Base-by-base conservation (phyloP, 2,113 vertebrate species). In the Spea multiplicata region DNA sequence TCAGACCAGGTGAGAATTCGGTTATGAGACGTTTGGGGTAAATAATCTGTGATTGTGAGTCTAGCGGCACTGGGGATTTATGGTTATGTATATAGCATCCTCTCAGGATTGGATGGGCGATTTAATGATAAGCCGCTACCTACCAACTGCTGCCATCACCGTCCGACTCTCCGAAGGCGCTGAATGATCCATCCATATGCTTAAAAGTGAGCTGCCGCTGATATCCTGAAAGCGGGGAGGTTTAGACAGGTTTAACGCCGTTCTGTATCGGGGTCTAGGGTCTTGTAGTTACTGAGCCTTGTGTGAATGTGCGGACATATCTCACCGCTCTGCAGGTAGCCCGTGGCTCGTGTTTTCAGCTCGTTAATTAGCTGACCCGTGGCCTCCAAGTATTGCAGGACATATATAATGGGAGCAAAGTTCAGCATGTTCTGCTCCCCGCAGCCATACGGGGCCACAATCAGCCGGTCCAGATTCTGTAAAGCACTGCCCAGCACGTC, bases 371-470 rank as follows among this genome's bases (percentile, higher is more conserved):
- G 86, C 85, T 93, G 91, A 44, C 84, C 83, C 0, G 92, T 91
- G 82, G 88, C 91, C 13, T 92, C 86, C 86, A 96, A 85, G 83
- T 94, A 95, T 69, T 90, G 87, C n/a, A 94, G 89, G 78, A 94
- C 84, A 68, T 91, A 95, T 87, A 95, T 92, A 75, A 95, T 95
- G 6, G 95, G 94, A 5, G 93, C 94, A 14, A 96, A 94, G 13
- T 73, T 78, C 73, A 95, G 48, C 94, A 95, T 95, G 85, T 95
- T 96, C 85, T 98, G 95, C 75, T 95, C 91, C 0, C 94, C 94
- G 5, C 93, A 96, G 68, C 94, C 93, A 3, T 82, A 87, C 0
- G 93, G 93, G 91, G 93, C 89, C 74, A 86, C 85, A 62, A 94
- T 88, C 48, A 94, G 91, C 0, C 16, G 82, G 76, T 92, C 89